phyloP scores from a whole-genome alignment of 1,140 invertebrate genomes.

The Ceratina calcarata region DNA sequence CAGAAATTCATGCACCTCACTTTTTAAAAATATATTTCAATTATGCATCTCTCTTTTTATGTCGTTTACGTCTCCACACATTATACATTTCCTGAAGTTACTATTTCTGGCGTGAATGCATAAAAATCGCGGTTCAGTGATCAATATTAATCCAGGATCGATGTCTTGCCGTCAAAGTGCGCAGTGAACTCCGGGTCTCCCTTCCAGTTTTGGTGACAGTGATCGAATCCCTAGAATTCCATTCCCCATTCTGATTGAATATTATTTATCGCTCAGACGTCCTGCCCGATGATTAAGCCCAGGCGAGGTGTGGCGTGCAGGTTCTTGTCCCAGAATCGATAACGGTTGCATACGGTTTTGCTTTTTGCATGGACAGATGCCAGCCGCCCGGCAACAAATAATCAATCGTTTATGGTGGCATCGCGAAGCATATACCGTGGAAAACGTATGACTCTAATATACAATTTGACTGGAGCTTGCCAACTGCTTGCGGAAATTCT shows the following conservation, averaged over 20 bases:
- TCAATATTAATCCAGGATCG: background rate
- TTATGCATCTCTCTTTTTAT: too few species aligned
- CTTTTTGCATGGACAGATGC: background rate
- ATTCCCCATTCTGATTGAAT: slow-evolving; percentile 6
- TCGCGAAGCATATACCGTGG: slow-evolving; percentile 8
- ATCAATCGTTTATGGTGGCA: slow-evolving; percentile 45
- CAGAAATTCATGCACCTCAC: too few species aligned
- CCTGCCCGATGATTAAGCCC: background rate
- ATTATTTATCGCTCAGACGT: slow-evolving; percentile 25
- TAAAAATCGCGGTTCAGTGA: background rate
- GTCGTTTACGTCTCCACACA: too few species aligned
- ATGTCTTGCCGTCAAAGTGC: background rate
- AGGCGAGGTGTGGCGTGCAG: background rate
- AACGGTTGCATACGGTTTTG: background rate
- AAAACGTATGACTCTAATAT: slow-evolving; percentile 49
- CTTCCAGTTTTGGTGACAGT: slow-evolving; percentile 15
- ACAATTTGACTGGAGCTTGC: slow-evolving; percentile 17
- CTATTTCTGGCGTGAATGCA: background rate
- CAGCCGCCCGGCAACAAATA: slow-evolving; percentile 33
- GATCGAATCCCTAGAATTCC: slow-evolving; percentile 22
- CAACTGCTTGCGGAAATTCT: too few species aligned
- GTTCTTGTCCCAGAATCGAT: slow-evolving; percentile 5
- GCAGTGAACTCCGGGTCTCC: background rate
- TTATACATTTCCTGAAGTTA: too few species aligned
- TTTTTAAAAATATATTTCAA: too few species aligned